Conservation (phyloP, 2,888 invertebrate genomes). For the Archips xylosteana region DNA sequence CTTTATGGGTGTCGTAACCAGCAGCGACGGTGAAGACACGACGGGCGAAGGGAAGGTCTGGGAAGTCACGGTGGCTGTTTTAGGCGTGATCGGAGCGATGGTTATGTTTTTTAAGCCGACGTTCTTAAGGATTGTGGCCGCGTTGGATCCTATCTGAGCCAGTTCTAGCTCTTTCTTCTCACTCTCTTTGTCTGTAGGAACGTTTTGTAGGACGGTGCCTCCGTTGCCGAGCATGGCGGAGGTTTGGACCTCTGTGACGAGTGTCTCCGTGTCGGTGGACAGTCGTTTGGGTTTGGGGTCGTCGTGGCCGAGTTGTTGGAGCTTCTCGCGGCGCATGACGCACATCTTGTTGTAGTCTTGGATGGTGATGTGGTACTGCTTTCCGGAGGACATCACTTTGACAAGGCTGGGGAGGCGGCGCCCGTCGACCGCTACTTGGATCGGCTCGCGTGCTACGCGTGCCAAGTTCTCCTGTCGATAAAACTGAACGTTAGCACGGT, state of each 20-base stretch:
- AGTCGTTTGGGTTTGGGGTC: constrained; percentile 63
- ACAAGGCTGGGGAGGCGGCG: constrained; percentile 87
- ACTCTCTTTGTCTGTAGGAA: constrained; percentile 55
- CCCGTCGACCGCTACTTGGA: constrained; percentile 86
- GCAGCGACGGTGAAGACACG: constrained; percentile 62
- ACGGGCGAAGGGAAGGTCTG: constrained; percentile 57
- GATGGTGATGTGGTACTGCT: constrained; percentile 91
- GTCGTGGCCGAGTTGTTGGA: constrained; percentile 86
- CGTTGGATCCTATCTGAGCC: constrained; percentile 64
- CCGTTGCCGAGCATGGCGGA: constrained; percentile 74
- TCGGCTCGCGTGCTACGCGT: constrained; percentile 73
- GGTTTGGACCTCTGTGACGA: constrained; percentile 74
- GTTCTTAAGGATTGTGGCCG: constrained; percentile 78
- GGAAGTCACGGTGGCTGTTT: constrained; percentile 74
- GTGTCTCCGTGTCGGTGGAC: constrained; percentile 43
- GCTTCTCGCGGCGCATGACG: constrained; percentile 88
- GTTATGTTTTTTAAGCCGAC: constrained; percentile 82
- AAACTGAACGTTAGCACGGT: neutral
- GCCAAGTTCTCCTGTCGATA: constrained; percentile 71
- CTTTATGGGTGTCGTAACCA: constrained; percentile 67
- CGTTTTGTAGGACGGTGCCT: constrained; percentile 68
- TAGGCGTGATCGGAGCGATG: constrained; percentile 77
- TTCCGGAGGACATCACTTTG: constrained; percentile 92
- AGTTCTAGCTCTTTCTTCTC: constrained; percentile 63
- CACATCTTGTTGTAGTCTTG: constrained; percentile 93